Base-by-base conservation (phyloP, 2,797 vertebrate genomes). In the Typhlichthys eigenmanni region DNA sequence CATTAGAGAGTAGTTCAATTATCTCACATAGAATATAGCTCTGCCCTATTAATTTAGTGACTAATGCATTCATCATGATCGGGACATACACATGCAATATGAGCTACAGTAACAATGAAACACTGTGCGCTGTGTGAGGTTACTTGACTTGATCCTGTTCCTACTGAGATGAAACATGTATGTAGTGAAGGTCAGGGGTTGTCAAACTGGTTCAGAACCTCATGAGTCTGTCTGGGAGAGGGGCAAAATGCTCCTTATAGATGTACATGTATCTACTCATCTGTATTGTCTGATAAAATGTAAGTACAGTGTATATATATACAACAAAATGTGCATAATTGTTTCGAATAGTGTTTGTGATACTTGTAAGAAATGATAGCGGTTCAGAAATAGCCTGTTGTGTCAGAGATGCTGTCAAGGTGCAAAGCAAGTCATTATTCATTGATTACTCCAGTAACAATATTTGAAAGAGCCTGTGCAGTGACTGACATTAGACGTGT, bases 21-120 rank as follows among this genome's bases (percentile, higher is more conserved):
- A 86, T 86, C 80, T 87, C 72, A 73, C 69, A 62, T 53, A 64
- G 67, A 67, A 66, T 76, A 82, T 72, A 73, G 56, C 57, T 60
- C 70, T 50, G 58, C 74, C 75, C 77, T 64, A 59, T 77, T 81
- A 83, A 83, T 65, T 67, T 68, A 78, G 58, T 69, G 77, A 73
- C 72, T 58, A 69, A 62, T 60, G 64, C 74, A 83, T 88, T 83
- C 53, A 83, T 89, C 82, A 84, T 45, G n/a, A 61, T 84, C 83
- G 78, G 48, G 14, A 58, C 34, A 34, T 34, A 34, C 34, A 58
- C 34, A 34, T 34, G 7, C 34, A 34, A 34, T 34, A 34, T 7
- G 34, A 34, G 34, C 7, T 34, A 19, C 19, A 19, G 19, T 19
- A 34, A 34, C 34, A 34, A 34, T 34, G 34, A 34, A 19, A 19